Evolutionary conservation across 1,140 invertebrate genomes (phyloP), one percentile per base, ranked within the genome.

Genomic region (Asbolus verrucosus): DNA sequence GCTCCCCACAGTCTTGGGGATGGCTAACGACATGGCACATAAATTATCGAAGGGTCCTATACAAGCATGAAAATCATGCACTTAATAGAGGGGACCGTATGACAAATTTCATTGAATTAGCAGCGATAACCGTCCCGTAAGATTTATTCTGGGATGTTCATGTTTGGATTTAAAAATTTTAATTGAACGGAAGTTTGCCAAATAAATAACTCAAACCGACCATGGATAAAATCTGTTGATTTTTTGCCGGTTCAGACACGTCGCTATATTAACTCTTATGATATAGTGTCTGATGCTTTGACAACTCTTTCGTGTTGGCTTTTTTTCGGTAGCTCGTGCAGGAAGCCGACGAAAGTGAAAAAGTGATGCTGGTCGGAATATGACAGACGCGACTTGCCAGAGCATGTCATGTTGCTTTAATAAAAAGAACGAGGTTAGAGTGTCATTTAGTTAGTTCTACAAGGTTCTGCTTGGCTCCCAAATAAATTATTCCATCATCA

Each of bases 31-130:
- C 69, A 38, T 11, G 36, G 39, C 30, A 30, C 65, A 74, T 76
- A 73, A 76, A 76, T 76, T 70, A 74, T 63, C 21, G 41, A 8
- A 69, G 72, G 73, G 65, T 68, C 61, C 66, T 73, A 68, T 77
- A 76, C 75, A 73, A 73, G 70, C 76, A 70, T 73, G 73, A 76
- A 73, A 77, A 77, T 77, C 71, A 77, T 72, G 70, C 68, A 31
- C 76, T 76, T 75, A 75, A 77, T 77, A 73, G 66, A 69, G 68
- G 76, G 71, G 65, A 66, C 33, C 31, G n/a, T 70, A 76, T 75
- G 77, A 77, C 77, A 78, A 77, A 78, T 78, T 77, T 78, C 71
- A 77, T 78, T 73, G 74, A 76, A 78, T 77, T 74, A 77, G 70
- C 50, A 67, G 67, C 74, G 75, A 76, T 73, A 65, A 71, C 59